These are phyloP conservation scores for Drosophila kambysellisi DNA, from an alignment of 2,888 invertebrate genomes.

Conservation along the genomic window DNA sequence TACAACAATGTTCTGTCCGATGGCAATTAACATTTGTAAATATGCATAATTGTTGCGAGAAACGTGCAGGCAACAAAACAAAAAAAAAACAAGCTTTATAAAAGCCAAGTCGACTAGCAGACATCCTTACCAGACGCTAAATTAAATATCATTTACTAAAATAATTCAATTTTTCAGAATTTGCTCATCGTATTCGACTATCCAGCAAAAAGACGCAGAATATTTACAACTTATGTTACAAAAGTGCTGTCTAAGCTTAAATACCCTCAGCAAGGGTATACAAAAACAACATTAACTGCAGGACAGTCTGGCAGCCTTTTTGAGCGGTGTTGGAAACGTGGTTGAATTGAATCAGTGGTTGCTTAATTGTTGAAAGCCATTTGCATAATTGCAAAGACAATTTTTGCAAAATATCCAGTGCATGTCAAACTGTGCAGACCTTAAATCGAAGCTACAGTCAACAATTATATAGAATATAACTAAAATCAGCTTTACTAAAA, in stretches of 20 bases:
- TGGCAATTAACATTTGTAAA: constrained; percentile 78
- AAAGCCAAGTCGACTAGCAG: background rate
- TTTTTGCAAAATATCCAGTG: background rate
- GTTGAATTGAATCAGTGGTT: constrained; percentile 65
- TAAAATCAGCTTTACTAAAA: background rate
- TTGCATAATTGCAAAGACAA: constrained; percentile 62
- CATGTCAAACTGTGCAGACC: background rate
- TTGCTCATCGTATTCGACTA: background rate
- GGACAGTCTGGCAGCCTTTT: background rate
- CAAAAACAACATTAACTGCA: background rate
- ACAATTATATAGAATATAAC: background rate
- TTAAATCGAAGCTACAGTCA: background rate
- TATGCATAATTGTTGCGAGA: constrained; percentile 74
- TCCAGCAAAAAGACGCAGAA: background rate
- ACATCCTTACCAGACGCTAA: background rate
- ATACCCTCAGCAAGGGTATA: background rate
- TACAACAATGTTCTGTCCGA: constrained; percentile 63
- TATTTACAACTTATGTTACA: background rate
- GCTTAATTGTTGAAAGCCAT: constrained; percentile 59
- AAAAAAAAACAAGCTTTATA: constrained; percentile 11
- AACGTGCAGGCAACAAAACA: constrained; percentile 32
- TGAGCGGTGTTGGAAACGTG: constrained; percentile 10
- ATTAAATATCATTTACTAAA: too few relatives aligned
- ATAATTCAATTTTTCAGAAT: background rate
- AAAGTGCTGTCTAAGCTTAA: fast-evolving